These are phyloP conservation scores for Drosophila serrata DNA, from an alignment of 1,140 invertebrate genomes.

Conservation along the genomic window DNA sequence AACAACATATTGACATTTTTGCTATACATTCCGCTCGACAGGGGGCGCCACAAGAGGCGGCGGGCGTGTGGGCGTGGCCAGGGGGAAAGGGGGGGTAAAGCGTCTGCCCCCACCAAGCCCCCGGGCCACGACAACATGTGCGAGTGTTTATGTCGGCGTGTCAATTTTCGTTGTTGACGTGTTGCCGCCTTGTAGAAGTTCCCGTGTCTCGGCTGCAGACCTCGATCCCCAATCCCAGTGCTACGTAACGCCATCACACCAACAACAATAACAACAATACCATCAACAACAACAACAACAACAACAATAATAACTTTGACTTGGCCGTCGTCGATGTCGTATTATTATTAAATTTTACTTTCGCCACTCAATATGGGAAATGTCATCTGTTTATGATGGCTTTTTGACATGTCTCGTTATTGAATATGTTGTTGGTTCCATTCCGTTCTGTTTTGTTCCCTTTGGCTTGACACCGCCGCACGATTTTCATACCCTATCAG, in stretches of 20 bases:
- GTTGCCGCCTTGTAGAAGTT: conserved; percentile 58
- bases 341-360: conserved; percentile 84
- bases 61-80: neutral
- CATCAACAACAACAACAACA: neutral
- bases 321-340: conserved; percentile 56
- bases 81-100: neutral
- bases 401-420: conserved; percentile 84
- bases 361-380: conserved; percentile 84
- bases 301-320: conserved; percentile 54
- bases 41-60: conserved; percentile 52
- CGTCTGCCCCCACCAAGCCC: conserved; percentile 27
- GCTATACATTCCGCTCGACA: conserved; percentile 75
- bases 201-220: conserved; percentile 4
- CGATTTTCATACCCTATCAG: conserved; percentile 3
- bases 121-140: conserved; percentile 63
- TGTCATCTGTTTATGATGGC: conserved; percentile 84
- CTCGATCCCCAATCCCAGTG: conserved; percentile 25
- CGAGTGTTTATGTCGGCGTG: conserved; percentile 81
- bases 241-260: conserved; percentile 31
- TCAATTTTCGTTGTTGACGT: conserved; percentile 83
- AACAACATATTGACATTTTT: conserved; percentile 84
- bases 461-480: neutral
- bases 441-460: conserved; percentile 25
- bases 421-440: conserved; percentile 67
- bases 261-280: conserved; percentile 2